phyloP scores from a whole-genome alignment of 2,113 vertebrate genomes.

The Physeter macrocephalus region DNA sequence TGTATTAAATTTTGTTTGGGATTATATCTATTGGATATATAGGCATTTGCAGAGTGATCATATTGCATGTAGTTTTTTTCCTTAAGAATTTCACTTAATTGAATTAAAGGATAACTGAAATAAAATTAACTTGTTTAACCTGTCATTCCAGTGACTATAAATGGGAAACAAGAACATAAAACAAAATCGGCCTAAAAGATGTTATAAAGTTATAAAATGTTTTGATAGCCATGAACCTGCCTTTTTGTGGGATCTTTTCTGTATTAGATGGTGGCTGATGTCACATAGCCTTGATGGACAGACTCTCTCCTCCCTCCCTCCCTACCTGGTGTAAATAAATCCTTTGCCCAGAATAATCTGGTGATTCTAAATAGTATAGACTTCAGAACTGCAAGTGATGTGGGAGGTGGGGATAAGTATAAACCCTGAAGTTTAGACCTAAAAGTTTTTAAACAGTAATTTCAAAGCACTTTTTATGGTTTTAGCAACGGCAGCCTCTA shows the following conservation, averaged over 20 bases:
- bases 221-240: not conserved
- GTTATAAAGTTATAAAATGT: not conserved
- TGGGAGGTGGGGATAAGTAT: not conserved
- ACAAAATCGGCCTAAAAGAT: not conserved
- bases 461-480: slow-evolving; percentile 40
- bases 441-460: not conserved
- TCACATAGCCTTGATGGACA: not conserved
- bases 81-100: not conserved
- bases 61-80: not conserved
- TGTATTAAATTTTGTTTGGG: not conserved
- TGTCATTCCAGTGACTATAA: not conserved
- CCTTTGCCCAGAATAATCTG: not conserved
- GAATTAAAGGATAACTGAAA: slow-evolving; percentile 23
- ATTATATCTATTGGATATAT: not conserved
- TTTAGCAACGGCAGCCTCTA: slow-evolving; percentile 93
- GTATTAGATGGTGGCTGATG: not conserved
- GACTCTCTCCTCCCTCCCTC: not conserved
- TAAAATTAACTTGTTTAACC: not conserved
- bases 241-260: not conserved
- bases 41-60: not conserved
- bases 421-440: not conserved
- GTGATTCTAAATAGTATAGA: slow-evolving; percentile 4
- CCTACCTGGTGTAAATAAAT: not conserved
- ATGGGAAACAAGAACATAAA: not conserved
- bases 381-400: slow-evolving; percentile 4